Evolutionary conservation across 2,113 vertebrate genomes (phyloP), one percentile per base, ranked within the genome.

Genomic region (Zosterops japonicus): DNA sequence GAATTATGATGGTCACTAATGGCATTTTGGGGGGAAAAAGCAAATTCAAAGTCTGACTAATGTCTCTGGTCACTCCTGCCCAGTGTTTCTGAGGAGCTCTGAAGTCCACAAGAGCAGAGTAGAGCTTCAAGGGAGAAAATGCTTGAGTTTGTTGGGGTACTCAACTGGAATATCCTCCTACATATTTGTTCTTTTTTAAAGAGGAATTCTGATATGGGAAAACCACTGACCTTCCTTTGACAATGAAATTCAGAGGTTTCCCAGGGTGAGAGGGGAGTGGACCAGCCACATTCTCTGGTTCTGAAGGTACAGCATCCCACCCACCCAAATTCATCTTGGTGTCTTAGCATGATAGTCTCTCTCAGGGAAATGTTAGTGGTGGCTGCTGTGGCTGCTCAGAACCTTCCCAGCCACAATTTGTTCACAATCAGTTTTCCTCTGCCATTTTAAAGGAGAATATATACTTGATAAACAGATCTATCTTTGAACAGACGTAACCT

Each of bases 1-100:
- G 82, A 94, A 91, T 96, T 89, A 94, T 27, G 19, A 47, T 92
- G 72, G 60, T 12, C 59, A 76, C 83, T 95, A 96, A 95, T 89
- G 87, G 77, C 31, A 82, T 96, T 94, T 96, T 33, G 59, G 69
- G 61, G 76, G 57, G 42, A 77, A 91, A 95, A 70, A 95, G 41
- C 44, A 87, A 89, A 94, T 93, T 83, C 5, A 6, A 83, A 50
- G 41, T 77, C 86, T 95, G 71, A 94, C 46, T 89, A 91, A 92
- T 76, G 53, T 76, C 89, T 87, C 25, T 52, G 42, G 49, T 87
- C 83, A 74, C 8, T 83, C 44, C 22, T 76, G 53, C 9, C 11
- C 2, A 2, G 42, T 2, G 4, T 81, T 96, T 68, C 83, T 76
- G 44, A 85, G 61, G 33, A 84, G 8, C 24, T 86, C 53, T 83